Conservation (phyloP, 2,113 vertebrate species). For the Lophius piscatorius region DNA sequence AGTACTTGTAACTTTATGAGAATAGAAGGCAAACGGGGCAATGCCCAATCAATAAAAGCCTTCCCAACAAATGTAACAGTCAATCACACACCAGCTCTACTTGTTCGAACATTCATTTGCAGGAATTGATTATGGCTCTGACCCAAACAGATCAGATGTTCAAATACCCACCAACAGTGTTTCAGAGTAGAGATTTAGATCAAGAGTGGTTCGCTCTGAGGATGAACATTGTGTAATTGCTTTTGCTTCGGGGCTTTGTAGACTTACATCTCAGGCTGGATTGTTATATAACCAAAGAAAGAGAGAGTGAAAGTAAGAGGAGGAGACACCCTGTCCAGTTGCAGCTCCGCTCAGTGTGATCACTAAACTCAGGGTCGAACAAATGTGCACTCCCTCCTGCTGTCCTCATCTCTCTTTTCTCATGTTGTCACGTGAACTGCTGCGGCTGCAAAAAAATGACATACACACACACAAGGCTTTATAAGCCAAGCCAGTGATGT, state of each 20-base stretch:
- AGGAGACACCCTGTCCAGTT: slow-evolving; percentile 19
- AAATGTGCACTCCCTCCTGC: slow-evolving; percentile 11
- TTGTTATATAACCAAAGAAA: slow-evolving; percentile 38
- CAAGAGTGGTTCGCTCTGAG: slow-evolving; percentile 1
- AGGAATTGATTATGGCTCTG: slow-evolving; percentile 37
- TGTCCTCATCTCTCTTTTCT: slow-evolving; percentile 21
- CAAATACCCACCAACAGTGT: neutral
- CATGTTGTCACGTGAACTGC: slow-evolving; percentile 34
- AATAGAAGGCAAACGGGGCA: neutral
- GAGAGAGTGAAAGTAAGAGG: slow-evolving; percentile 6
- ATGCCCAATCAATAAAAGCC: slow-evolving; percentile 32
- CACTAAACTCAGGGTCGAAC: slow-evolving; percentile 39
- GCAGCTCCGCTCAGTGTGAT: slow-evolving; percentile 20
- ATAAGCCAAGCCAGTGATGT: slow-evolving; percentile 21
- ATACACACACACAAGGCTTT: slow-evolving; percentile 12
- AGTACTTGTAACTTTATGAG: neutral
- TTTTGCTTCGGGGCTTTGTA: neutral
- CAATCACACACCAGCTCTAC: slow-evolving; percentile 51
- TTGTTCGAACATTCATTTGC: slow-evolving; percentile 44
- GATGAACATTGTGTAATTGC: neutral
- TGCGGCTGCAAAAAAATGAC: neutral
- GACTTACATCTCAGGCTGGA: neutral
- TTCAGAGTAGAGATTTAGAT: slow-evolving; percentile 3
- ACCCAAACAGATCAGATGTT: slow-evolving; percentile 25
- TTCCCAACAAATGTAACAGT: slow-evolving; percentile 10